Evolutionary conservation across 2,113 vertebrate genomes (phyloP).

Genomic region (Connochaetes taurinus): DNA sequence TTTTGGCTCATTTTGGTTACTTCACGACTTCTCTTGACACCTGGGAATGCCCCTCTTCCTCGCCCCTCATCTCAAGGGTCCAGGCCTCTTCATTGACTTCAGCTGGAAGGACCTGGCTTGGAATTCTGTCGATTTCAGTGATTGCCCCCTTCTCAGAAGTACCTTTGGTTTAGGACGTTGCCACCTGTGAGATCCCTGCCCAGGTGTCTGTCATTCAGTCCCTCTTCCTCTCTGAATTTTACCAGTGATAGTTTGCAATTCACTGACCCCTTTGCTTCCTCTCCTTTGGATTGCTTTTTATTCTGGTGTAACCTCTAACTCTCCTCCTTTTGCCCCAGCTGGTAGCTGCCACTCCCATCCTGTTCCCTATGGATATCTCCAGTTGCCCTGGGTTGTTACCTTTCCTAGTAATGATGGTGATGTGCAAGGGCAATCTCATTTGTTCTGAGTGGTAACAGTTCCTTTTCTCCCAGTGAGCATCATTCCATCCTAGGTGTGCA

Average conservation of each 20-base stretch:
- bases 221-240: neutral
- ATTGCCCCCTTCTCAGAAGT: neutral
- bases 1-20: neutral
- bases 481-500: neutral
- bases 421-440: neutral
- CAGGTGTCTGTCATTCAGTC: neutral
- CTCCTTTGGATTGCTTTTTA: neutral
- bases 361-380: neutral
- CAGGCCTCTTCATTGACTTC: neutral
- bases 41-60: neutral
- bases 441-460: neutral
- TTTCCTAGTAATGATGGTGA: neutral
- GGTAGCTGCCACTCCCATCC: conserved; percentile 3
- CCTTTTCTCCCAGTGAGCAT: neutral
- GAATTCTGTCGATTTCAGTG: neutral
- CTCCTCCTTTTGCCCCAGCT: conserved; percentile 19
- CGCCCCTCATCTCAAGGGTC: neutral
- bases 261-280: neutral
- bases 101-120: neutral
- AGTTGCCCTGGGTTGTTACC: neutral
- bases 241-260: neutral
- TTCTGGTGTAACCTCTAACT: conserved; percentile 4
- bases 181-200: conserved; percentile 60
- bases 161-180: conserved; percentile 9
- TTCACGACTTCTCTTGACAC: conserved; percentile 2